Conservation (phyloP, 2,797 vertebrate species). For the Enteromius thamalakanensis region DNA sequence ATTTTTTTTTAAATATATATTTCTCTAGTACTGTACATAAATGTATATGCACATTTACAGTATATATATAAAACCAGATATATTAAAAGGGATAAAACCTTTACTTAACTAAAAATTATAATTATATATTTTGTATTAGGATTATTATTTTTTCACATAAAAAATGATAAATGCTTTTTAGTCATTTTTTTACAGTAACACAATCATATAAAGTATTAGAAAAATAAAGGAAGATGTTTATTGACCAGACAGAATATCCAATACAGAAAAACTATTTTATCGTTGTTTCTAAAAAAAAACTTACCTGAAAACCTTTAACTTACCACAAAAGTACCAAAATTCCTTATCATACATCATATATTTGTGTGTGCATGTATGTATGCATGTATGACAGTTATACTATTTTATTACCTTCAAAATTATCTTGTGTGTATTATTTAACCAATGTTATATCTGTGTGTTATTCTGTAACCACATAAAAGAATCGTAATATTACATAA, state of each 20-base stretch:
- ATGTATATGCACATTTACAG: too few relatives aligned
- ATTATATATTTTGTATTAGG: too few relatives aligned
- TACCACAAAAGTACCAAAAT: neutral
- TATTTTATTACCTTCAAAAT: neutral
- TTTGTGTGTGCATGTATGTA: too few relatives aligned
- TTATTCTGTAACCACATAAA: neutral
- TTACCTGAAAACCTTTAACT: neutral
- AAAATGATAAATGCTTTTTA: too few relatives aligned
- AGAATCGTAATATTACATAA: neutral
- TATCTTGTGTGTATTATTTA: neutral
- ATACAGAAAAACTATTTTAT: neutral
- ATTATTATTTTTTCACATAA: too few relatives aligned
- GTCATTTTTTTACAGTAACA: slow-evolving; percentile 12
- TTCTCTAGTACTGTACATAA: too few relatives aligned
- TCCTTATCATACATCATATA: neutral
- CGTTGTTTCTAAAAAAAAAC: neutral
- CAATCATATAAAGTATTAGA: neutral
- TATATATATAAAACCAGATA: too few relatives aligned
- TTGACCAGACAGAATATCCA: neutral
- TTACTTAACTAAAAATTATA: too few relatives aligned
- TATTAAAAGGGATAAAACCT: too few relatives aligned
- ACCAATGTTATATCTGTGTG: neutral
- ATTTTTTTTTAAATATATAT: too few relatives aligned
- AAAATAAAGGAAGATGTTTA: neutral
- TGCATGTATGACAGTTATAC: neutral